Evolutionary conservation across 2,113 vertebrate genomes (phyloP), one percentile per base, ranked within the genome.

Genomic region (Cathartes aura): DNA sequence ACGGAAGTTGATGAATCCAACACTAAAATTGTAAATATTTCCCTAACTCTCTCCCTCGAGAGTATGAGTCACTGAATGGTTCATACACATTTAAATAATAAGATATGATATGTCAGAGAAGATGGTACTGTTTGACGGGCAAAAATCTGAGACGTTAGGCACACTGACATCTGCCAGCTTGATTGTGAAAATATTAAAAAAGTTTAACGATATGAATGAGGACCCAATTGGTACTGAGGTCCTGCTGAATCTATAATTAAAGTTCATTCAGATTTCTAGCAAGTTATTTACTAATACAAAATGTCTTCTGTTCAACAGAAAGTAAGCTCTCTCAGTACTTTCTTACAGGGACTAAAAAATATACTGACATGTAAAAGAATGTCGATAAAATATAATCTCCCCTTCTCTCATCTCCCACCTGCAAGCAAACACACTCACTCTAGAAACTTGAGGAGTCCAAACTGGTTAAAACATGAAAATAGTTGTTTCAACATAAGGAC

Each of bases 121-220:
- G n/a, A 64, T 8, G 6, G 7, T 42, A 38, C 3, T 45, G 10
- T 72, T 67, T 73, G 80, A 74, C 84, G 34, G 19, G n/a, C 12
- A 90, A 74, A 89, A 56, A 66, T 50, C 3, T 26, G 15, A 82
- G 22, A 12, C 11, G 70, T 64, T 53, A 71, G 15, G 6, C 24
- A 50, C 32, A 34, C 5, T 38, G 26, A 34, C 5, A 74, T 22
- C 50, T 22, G 8, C 6, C 45, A 88, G 8, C 3, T 8, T 84
- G n/a, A 40, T 8, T 40, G 27, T 26, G 52, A 90, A 74, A 81
- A 63, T 40, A 59, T 38, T 56, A n/a, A 6, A 45, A 85, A 38
- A 34, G 1, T 1, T 56, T 79, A 79, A 79, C 0, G 1, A 26
- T 34, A 34, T 1, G 5, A 74, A n/a, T 32, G 18, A 63, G 6